Percentiles rank a stretch among this genome's conserved stretches.
phyloP scores from a whole-genome alignment of 2,888 invertebrate species.

The Buathra laborator region DNA sequence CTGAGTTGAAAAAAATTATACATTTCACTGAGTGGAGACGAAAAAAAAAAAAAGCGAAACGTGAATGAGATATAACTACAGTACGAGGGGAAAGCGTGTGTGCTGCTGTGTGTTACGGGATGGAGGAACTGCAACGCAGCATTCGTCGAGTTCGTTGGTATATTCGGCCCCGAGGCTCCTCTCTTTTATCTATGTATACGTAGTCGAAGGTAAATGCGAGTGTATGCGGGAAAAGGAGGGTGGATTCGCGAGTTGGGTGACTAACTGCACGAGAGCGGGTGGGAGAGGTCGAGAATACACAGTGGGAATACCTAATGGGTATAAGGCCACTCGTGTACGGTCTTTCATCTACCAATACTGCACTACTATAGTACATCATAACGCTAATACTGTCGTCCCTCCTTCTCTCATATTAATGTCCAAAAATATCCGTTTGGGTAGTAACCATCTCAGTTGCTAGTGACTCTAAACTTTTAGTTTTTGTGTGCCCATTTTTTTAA shows the following conservation, averaged over 20 bases:
- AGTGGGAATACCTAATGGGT: slow-evolving; percentile 77
- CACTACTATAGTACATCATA: neutral
- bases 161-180: slow-evolving; percentile 37
- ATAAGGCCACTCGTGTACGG: slow-evolving; percentile 55
- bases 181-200: neutral
- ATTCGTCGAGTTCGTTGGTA: slow-evolving; percentile 24
- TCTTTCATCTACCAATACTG: slow-evolving; percentile 18
- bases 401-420: no score
- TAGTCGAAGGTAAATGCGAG: slow-evolving; percentile 30
- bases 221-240: slow-evolving; percentile 73
- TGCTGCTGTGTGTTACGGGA: slow-evolving; percentile 28
- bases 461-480: no score
- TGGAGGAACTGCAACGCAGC: slow-evolving; percentile 25
- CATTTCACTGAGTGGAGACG: slow-evolving; percentile 35
- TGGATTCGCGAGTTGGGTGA: slow-evolving; percentile 72
- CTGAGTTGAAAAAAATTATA: slow-evolving; percentile 44
- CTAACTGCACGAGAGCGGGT: slow-evolving; percentile 77
- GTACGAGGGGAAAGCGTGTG: slow-evolving; percentile 7
- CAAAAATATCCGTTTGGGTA: no score
- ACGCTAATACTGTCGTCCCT: no score
- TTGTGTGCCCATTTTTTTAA: no score
- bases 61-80: slow-evolving; percentile 26
- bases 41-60: slow-evolving; percentile 29
- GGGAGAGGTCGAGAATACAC: slow-evolving; percentile 71
- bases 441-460: no score